phyloP scores from a whole-genome alignment of 2,797 vertebrate species.

The Megalops cyprinoides region DNA sequence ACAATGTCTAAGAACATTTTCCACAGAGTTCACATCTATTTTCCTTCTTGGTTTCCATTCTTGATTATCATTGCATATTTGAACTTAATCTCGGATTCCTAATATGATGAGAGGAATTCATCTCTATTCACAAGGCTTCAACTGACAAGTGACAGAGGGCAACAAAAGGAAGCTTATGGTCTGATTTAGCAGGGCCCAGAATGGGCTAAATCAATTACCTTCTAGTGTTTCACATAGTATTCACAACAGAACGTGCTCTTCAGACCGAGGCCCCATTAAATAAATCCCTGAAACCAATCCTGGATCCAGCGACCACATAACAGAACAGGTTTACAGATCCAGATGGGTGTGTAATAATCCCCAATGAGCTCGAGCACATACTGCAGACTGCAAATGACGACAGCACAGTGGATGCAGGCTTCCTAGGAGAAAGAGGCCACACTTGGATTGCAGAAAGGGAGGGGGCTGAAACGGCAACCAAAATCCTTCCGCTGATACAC shows the following conservation, averaged over 20 bases:
- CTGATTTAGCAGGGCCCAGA: constrained; percentile 57
- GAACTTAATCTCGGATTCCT: constrained; percentile 48
- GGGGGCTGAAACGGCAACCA: neutral
- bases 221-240: constrained; percentile 32
- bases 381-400: neutral
- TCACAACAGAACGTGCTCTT: constrained; percentile 58
- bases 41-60: neutral
- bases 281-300: constrained; percentile 60
- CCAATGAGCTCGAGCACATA: neutral
- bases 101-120: constrained; percentile 57
- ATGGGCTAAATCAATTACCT: constrained; percentile 58
- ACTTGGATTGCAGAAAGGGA: too few species aligned
- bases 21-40: neutral
- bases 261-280: constrained; percentile 65
- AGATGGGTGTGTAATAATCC: constrained; percentile 43
- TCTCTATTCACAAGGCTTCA: constrained; percentile 57
- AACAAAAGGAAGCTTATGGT: constrained; percentile 49
- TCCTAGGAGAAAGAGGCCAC: too few species aligned
- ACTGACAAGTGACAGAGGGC: constrained; percentile 53
- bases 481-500: neutral
- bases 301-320: constrained; percentile 58
- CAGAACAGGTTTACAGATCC: constrained; percentile 16
- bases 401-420: neutral
- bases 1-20: too few species aligned
- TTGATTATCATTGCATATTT: constrained; percentile 56